Evolutionary conservation across 2,888 invertebrate genomes (phyloP).

Genomic region (Tyria jacobaeae): DNA sequence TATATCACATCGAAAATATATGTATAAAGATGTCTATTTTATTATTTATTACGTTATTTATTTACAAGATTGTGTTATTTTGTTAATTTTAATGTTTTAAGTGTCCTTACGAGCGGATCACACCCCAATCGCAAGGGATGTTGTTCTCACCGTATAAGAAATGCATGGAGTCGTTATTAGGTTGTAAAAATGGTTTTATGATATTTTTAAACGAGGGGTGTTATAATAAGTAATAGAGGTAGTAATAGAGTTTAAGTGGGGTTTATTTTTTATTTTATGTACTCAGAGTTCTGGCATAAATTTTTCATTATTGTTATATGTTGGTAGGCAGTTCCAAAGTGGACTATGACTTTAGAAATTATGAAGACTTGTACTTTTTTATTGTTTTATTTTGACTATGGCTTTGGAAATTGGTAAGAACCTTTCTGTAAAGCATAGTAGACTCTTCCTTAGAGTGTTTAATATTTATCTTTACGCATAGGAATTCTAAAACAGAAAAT

Average conservation of each 20-base stretch:
- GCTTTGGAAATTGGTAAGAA: background rate
- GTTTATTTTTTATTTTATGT: background rate
- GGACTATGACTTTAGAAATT: background rate
- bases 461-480: background rate
- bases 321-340: too few species aligned
- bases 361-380: too few species aligned
- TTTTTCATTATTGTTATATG: too few species aligned
- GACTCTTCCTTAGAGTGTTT: background rate
- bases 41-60: conserved; percentile 51
- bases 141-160: conserved; percentile 63
- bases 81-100: conserved; percentile 72
- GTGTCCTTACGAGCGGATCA: conserved; percentile 73
- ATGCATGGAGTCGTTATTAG: conserved; percentile 59
- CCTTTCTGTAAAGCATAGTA: background rate
- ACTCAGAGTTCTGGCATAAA: background rate
- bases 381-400: too few species aligned
- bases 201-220: conserved; percentile 25
- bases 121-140: conserved; percentile 78
- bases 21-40: conserved; percentile 21
- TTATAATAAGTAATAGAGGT: conserved; percentile 17
- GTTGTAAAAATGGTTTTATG: conserved; percentile 41
- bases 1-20: conserved; percentile 26
- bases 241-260: conserved; percentile 15
- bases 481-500: background rate
- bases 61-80: conserved; percentile 69